Base-by-base conservation (phyloP, 2,113 vertebrate genomes). In the Tiliqua scincoides region DNA sequence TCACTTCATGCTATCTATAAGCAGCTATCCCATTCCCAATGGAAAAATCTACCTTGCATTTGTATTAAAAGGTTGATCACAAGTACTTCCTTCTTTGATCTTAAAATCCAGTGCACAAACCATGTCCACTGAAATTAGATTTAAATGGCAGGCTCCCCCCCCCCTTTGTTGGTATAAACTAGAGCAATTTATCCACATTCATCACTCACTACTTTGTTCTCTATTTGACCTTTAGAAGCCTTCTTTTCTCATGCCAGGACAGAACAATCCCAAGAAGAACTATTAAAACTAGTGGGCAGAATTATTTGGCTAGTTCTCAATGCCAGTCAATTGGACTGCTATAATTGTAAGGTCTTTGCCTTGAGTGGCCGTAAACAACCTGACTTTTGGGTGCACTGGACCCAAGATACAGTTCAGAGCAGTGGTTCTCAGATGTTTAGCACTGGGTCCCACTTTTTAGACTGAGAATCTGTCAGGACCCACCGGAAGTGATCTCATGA, bases 281-380 rank as follows among this genome's bases (percentile, higher is more conserved):
- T 85, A 43, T 65, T 79, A 92, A 79, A 75, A 48, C 2, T 88
- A 85, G 83, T 89, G 90, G 89, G 67, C 27, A 73, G 74, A 86
- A n/a, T 67, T 72, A 27, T 37, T 25, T 72, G 71, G 20, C 80
- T 54, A 21, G 12, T 65, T 82, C 63, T 86, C 89, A 79, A 54
- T 67, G 81, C 43, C 84, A 83, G 74, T 61, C 35, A 91, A 80
- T 72, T 85, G 70, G 37, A 79, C 77, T 86, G 84, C 87, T 89
- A 32, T 23, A 83, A 83, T 77, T 79, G 82, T 89, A 85, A 88
- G 81, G 80, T 83, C 89, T 77, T 75, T 88, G 74, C 85, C 87
- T 81, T 83, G 80, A 65, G 84, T 75, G 40, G 30, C 9, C 30
- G 71, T n/a, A n/a, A 6, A 8, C 70, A 89, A 91, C 80, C 8